Evolutionary conservation across 2,888 invertebrate genomes (phyloP), one percentile per base, ranked within the genome.

Genomic region (Trissoscelio sp.): DNA sequence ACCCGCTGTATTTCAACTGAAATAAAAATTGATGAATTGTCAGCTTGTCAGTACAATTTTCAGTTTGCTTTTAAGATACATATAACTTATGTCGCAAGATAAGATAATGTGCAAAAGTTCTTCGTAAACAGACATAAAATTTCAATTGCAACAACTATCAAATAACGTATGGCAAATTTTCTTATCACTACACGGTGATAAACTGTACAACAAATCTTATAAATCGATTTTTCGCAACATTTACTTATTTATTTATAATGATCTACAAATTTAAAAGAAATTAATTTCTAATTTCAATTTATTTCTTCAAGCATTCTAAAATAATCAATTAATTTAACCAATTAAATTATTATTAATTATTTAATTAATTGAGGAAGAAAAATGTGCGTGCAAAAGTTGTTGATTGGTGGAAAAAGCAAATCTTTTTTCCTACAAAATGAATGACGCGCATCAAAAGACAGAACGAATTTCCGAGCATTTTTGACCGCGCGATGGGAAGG

Each of bases 401-500:
- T n/a, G n/a, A n/a, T n/a, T n/a, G n/a, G n/a, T n/a, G n/a, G n/a
- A n/a, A n/a, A n/a, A n/a, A n/a, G n/a, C n/a, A n/a, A n/a, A n/a
- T n/a, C n/a, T n/a, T n/a, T n/a, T n/a, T n/a, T n/a, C n/a, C n/a
- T n/a, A n/a, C n/a, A n/a, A 66, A 55, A 48, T 66, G 39, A 69
- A 53, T 53, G 66, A n/a, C 5, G 16, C 67, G 34, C 6, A 69
- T 66, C 34, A 44, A 57, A 70, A 42, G 57, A n/a, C 22, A 11
- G 39, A 79, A 57, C 58, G 66, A 67, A 58, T 34, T 55, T 62
- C 66, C 48, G 31, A 12, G 55, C 34, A 64, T 37, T 60, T 70
- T 72, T 73, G 57, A 67, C 14, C 39, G 79, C 62, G 57, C 39
- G 64, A 78, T 78, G 78, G 70, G 46, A 69, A 73, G 64, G 72